Evolutionary conservation across 2,797 vertebrate species (phyloP).

Genomic region (Pachyuromys duprasi): DNA sequence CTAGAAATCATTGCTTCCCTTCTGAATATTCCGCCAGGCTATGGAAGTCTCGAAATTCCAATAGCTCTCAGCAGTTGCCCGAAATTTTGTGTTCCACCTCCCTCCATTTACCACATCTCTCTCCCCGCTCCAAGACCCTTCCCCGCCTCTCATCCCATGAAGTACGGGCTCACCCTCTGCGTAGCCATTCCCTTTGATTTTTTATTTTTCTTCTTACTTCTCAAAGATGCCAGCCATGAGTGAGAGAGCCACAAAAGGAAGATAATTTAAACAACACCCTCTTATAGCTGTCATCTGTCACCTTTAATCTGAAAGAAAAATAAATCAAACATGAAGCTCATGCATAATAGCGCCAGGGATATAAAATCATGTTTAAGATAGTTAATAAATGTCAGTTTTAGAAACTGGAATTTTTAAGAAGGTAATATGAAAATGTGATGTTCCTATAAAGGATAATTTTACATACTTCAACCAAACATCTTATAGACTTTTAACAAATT

Average conservation of each 20-base stretch:
- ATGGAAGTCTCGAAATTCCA: fast-evolving
- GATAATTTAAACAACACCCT: conserved; percentile 2
- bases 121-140: too few species aligned
- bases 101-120: too few species aligned
- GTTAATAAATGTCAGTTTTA: conserved; percentile 63
- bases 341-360: background rate
- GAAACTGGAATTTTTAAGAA: conserved; percentile 38
- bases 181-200: background rate
- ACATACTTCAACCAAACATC: background rate
- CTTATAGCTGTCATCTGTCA: conserved; percentile 63
- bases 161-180: fast-evolving
- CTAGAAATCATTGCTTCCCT: background rate
- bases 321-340: conserved; percentile 67
- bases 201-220: background rate
- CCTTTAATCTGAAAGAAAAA: conserved; percentile 65
- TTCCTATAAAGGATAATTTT: background rate
- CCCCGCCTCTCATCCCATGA: fast-evolving
- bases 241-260: background rate
- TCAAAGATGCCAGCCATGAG: background rate
- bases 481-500: background rate
- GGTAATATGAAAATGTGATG: background rate
- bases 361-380: conserved; percentile 24
- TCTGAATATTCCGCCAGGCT: fast-evolving
- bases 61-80: too few species aligned
- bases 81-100: fast-evolving